Percentiles rank a stretch among this genome's conserved stretches.
Evolutionary conservation across 2,888 invertebrate species (phyloP).

Genomic region (Sisyra terminalis): DNA sequence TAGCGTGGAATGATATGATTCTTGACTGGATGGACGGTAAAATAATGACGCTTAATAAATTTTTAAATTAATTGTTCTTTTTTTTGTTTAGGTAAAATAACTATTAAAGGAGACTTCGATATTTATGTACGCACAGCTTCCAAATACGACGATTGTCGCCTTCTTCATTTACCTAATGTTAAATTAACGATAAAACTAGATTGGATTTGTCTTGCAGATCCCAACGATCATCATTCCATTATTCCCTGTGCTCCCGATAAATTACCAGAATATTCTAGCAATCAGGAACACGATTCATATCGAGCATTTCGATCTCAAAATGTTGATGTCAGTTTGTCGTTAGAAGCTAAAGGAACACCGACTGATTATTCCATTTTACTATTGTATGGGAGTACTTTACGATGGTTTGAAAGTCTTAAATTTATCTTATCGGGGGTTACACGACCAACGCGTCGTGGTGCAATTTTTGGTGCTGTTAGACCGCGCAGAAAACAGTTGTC

Average conservation of each 20-base stretch:
- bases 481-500: constrained; percentile 72
- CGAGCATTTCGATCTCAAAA: constrained; percentile 84
- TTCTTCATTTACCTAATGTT: constrained; percentile 80
- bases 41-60: constrained; percentile 5
- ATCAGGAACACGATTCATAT: constrained; percentile 91
- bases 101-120: constrained; percentile 85
- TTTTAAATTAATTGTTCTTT: not conserved
- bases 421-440: constrained; percentile 84
- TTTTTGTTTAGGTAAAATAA: constrained; percentile 49
- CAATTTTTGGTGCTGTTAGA: constrained; percentile 67
- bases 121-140: constrained; percentile 94
- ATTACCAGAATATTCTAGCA: constrained; percentile 90
- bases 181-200: constrained; percentile 67
- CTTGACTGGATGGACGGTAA: constrained; percentile 92
- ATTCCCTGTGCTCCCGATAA: constrained; percentile 93
- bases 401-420: constrained; percentile 94
- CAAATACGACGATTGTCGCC: constrained; percentile 94
- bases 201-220: constrained; percentile 86
- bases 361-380: constrained; percentile 53
- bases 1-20: constrained; percentile 84
- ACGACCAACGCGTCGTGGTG: constrained; percentile 83
- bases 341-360: constrained; percentile 53
- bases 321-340: constrained; percentile 56
- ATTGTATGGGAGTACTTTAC: constrained; percentile 82
- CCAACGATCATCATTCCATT: constrained; percentile 90